Evolutionary conservation across 2,888 invertebrate species (phyloP).

Genomic region (Heliconius cydno): DNA sequence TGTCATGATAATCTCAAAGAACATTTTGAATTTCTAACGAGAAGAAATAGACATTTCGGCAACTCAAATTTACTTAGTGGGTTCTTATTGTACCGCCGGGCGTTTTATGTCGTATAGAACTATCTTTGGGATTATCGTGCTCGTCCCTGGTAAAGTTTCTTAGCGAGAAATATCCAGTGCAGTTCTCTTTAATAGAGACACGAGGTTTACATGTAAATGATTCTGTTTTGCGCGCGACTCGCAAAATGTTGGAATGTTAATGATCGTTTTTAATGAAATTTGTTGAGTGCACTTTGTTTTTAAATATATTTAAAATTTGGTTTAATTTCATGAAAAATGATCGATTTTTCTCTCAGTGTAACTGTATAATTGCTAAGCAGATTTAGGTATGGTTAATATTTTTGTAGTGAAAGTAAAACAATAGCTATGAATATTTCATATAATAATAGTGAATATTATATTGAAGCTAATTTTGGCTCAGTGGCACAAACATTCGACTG

Average conservation of each 20-base stretch:
- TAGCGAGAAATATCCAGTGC: slow-evolving; percentile 43
- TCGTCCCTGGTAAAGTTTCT: slow-evolving; percentile 45
- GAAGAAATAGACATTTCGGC: slow-evolving; percentile 67
- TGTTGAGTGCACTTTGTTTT: slow-evolving; percentile 12
- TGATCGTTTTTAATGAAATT: slow-evolving; percentile 31
- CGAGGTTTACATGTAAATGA: slow-evolving; percentile 40
- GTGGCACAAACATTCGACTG: no score
- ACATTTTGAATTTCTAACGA: slow-evolving; percentile 75
- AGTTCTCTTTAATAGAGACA: slow-evolving; percentile 44
- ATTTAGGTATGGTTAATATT: background rate
- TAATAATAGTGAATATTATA: no score
- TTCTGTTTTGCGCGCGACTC: slow-evolving; percentile 40
- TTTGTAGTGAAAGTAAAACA: background rate
- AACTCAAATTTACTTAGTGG: slow-evolving; percentile 68
- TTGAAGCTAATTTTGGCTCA: no score
- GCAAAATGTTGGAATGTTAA: slow-evolving; percentile 31
- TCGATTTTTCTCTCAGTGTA: no score
- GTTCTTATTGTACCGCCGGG: slow-evolving; percentile 72
- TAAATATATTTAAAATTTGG: background rate
- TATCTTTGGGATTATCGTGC: slow-evolving; percentile 48
- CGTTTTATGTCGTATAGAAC: slow-evolving; percentile 59
- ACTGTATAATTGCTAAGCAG: background rate
- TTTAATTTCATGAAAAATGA: background rate
- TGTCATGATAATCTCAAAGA: slow-evolving; percentile 69
- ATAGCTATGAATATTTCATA: no score